Evolutionary conservation across 2,888 invertebrate species (phyloP).

Genomic region (Morpho helenor): DNA sequence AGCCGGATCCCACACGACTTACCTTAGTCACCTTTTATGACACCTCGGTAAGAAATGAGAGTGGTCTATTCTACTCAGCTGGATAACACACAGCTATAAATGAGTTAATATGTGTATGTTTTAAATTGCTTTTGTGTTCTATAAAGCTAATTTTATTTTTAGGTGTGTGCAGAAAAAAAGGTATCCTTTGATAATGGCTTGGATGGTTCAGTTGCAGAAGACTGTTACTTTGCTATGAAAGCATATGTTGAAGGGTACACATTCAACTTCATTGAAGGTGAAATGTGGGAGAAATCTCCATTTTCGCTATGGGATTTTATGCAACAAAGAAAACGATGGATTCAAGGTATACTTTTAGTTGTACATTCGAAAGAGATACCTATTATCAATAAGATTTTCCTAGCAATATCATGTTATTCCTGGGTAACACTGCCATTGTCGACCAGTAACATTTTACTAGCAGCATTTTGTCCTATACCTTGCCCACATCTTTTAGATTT

Average conservation of each 20-base stretch:
- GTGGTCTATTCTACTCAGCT: no score
- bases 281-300: conserved; percentile 99
- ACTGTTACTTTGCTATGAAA: conserved; percentile 98
- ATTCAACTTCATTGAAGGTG: conserved; percentile 97
- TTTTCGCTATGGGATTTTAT: conserved; percentile 97
- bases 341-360: conserved; percentile 93
- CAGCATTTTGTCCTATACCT: conserved; percentile 91
- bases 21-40: no score
- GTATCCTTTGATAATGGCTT: conserved; percentile 98
- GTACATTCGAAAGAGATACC: conserved; percentile 93
- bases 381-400: conserved; percentile 86
- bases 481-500: conserved; percentile 91
- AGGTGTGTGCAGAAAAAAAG: conserved; percentile 93
- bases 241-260: conserved; percentile 94
- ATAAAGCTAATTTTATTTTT: conserved; percentile 32
- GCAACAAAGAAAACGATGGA: conserved; percentile 97
- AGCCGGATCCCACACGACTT: no score
- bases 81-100: no score
- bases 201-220: conserved; percentile 98
- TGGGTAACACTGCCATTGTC: conserved; percentile 97
- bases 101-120: no score
- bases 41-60: no score
- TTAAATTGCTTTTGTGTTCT: no score
- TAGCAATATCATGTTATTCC: conserved; percentile 94
- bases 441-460: conserved; percentile 92